phyloP scores from a whole-genome alignment of 1,140 invertebrate species.

The Halesus radiatus region DNA sequence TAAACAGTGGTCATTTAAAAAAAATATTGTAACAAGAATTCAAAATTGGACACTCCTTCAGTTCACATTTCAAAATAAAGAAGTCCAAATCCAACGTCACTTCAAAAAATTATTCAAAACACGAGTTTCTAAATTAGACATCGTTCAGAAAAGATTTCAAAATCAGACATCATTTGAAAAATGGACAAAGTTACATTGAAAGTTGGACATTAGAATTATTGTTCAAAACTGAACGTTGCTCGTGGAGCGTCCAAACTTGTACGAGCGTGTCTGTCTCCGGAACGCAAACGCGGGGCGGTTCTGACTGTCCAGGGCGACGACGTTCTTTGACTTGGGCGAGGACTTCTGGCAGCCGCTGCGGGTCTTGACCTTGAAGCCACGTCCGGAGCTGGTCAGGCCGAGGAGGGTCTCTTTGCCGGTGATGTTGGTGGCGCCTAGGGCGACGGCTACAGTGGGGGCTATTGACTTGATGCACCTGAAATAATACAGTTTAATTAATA shows the following conservation, averaged over 20 bases:
- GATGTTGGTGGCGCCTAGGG: slow-evolving; percentile 58
- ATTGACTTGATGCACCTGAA: slow-evolving; percentile 69
- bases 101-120: no score
- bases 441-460: slow-evolving; percentile 62
- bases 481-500: background rate
- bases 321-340: slow-evolving; percentile 34
- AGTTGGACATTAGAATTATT: no score
- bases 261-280: slow-evolving; percentile 45
- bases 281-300: background rate
- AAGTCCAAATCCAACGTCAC: no score
- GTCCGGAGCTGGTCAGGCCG: slow-evolving; percentile 17
- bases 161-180: background rate
- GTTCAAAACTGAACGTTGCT: slow-evolving; percentile 46
- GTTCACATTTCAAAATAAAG: no score
- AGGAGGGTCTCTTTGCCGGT: slow-evolving; percentile 57
- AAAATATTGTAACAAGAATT: no score
- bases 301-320: background rate
- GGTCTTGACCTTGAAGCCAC: slow-evolving; percentile 48
- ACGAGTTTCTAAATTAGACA: no score
- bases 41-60: no score
- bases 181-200: background rate
- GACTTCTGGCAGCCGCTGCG: slow-evolving; percentile 30
- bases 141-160: background rate
- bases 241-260: slow-evolving; percentile 51
- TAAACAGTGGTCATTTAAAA: no score